Conservation (phyloP, 1,140 invertebrate genomes). For the Alviniconcha marisindica region DNA sequence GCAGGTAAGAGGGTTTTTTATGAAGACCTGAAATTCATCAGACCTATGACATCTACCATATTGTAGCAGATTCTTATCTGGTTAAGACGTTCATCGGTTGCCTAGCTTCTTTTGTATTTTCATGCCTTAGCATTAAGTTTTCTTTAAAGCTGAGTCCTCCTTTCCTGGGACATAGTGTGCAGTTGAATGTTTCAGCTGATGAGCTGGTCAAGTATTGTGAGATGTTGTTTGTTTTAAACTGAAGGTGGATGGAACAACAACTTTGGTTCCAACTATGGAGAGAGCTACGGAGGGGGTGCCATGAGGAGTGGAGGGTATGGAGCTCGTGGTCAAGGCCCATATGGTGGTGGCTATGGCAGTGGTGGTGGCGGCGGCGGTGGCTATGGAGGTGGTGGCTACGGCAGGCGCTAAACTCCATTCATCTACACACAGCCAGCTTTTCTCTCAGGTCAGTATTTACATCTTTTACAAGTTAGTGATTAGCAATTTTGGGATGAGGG, state of each 20-base stretch:
- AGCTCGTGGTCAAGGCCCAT: conserved; percentile 49
- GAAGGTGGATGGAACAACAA: conserved; percentile 37
- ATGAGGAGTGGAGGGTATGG: conserved; percentile 55
- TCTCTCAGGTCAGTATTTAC: conserved; percentile 27
- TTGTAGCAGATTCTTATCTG: background rate
- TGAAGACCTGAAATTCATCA: too few species aligned
- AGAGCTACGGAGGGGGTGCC: conserved; percentile 54
- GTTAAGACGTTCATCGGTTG: background rate
- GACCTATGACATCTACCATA: too few species aligned
- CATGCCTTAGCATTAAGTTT: too few species aligned
- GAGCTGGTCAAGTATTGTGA: too few species aligned
- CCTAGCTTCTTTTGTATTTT: background rate
- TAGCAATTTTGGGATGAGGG: too few species aligned
- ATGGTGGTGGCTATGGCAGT: conserved; percentile 47
- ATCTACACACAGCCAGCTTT: background rate
- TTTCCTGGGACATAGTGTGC: background rate
- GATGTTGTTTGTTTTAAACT: conserved; percentile 12
- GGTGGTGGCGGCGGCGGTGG: conserved; percentile 36
- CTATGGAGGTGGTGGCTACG: conserved; percentile 36
- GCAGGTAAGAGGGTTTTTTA: too few species aligned
- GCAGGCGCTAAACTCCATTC: background rate
- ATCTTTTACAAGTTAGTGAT: too few species aligned
- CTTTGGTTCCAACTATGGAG: conserved; percentile 57
- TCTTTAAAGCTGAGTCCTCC: too few species aligned
- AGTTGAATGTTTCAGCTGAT: background rate